Percentiles rank a stretch among this genome's conserved stretches.
Evolutionary conservation across 2,113 vertebrate genomes (phyloP).

Genomic region (Indicator maculatus): DNA sequence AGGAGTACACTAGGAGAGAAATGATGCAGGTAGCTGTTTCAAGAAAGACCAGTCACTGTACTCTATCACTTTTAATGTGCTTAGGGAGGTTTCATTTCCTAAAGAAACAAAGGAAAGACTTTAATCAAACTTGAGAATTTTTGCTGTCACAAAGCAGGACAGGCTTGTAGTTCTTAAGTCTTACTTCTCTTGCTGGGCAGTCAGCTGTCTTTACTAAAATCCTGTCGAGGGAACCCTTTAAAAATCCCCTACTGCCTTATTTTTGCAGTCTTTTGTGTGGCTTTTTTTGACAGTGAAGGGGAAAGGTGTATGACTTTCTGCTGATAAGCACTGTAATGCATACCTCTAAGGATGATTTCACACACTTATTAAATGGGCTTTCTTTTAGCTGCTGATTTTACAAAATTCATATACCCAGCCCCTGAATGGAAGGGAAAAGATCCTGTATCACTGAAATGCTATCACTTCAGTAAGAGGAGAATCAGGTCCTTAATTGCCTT

Average conservation of each 20-base stretch:
- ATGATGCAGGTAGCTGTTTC: not conserved
- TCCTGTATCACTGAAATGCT: not conserved
- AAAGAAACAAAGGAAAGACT: constrained; percentile 39
- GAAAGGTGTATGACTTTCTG: constrained; percentile 59
- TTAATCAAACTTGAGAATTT: constrained; percentile 42
- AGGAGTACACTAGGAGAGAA: not conserved
- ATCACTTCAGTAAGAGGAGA: not conserved
- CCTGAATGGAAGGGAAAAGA: not conserved
- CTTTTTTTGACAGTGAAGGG: constrained; percentile 28
- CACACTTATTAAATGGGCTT: constrained; percentile 17
- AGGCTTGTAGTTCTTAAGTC: constrained; percentile 40
- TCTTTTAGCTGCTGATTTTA: constrained; percentile 34
- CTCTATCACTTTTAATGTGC: constrained; percentile 9
- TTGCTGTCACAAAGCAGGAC: constrained; percentile 17
- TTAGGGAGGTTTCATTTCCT: constrained; percentile 6
- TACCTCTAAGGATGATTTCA: constrained; percentile 44
- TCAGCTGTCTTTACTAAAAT: constrained; percentile 24
- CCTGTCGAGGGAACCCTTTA: constrained; percentile 8
- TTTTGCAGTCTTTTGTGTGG: constrained; percentile 38
- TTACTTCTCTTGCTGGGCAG: constrained; percentile 28
- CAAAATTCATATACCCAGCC: not conserved
- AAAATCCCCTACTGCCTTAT: constrained; percentile 13
- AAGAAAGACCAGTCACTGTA: not conserved
- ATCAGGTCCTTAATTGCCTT: not conserved
- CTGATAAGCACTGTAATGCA: constrained; percentile 47